Conservation (phyloP, 2,113 vertebrate genomes). For the Chamaea fasciata region DNA sequence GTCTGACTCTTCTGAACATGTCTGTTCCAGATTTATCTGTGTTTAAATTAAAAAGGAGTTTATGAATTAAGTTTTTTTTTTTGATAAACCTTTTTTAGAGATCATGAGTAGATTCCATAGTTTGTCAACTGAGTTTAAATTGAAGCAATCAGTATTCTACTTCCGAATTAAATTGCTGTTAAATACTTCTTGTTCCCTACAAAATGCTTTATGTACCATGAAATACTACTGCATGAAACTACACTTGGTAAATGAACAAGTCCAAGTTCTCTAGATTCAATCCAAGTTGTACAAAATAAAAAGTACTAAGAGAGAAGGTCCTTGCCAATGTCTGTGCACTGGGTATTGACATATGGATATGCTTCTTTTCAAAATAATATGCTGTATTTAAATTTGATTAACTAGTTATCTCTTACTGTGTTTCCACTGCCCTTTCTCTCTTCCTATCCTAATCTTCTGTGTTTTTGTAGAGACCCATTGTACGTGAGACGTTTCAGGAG, state of each 20-base stretch:
- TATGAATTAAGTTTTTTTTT: neutral
- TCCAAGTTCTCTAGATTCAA: neutral
- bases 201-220: neutral
- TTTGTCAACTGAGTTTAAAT: neutral
- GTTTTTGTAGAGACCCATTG: neutral
- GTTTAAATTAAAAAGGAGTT: neutral
- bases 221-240: neutral
- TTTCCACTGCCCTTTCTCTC: neutral
- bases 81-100: neutral
- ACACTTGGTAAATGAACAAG: neutral
- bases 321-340: neutral
- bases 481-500: neutral
- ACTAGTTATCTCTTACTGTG: neutral
- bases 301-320: neutral
- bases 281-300: neutral
- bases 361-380: neutral
- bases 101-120: neutral
- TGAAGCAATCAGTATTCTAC: neutral
- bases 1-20: accelerated
- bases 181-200: neutral
- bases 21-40: neutral
- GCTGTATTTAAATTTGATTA: neutral
- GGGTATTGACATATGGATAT: neutral
- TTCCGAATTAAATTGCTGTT: neutral
- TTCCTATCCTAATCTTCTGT: neutral